Evolutionary conservation across 1,140 invertebrate genomes (phyloP).

Genomic region (Trachymyrmex cornetzi): DNA sequence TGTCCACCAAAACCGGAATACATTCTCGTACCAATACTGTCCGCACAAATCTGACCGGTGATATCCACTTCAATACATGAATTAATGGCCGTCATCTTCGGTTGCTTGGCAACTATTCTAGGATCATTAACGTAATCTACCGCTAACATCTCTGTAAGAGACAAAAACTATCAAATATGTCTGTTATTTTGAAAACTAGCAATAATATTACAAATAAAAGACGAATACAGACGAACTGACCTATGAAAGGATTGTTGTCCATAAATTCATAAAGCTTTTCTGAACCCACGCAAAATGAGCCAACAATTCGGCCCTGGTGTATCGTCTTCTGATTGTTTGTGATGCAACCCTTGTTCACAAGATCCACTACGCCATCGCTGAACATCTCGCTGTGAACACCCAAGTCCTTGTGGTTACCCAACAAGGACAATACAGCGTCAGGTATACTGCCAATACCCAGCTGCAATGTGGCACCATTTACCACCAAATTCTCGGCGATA

Average conservation of each 20-base stretch:
- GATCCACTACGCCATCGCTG: conserved; percentile 95
- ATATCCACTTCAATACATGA: conserved; percentile 98
- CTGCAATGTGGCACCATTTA: conserved; percentile 97
- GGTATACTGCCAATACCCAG: conserved; percentile 98
- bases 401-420: conserved; percentile 95
- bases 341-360: conserved; percentile 95
- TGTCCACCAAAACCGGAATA: conserved; percentile 98
- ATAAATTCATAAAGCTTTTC: conserved; percentile 96
- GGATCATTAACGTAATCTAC: conserved; percentile 96
- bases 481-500: conserved; percentile 96
- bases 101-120: conserved; percentile 93
- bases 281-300: conserved; percentile 96
- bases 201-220: neutral
- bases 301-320: conserved; percentile 95
- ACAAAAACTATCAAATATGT: neutral
- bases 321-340: conserved; percentile 95
- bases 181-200: neutral
- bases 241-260: conserved; percentile 96
- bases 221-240: conserved; percentile 85
- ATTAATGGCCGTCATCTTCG: conserved; percentile 98
- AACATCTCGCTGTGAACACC: conserved; percentile 99
- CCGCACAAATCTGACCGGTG: conserved; percentile 97
- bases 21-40: conserved; percentile 96
- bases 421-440: conserved; percentile 93
- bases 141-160: conserved; percentile 92